Conservation (phyloP, 2,113 vertebrate genomes). For the Rana temporaria region DNA sequence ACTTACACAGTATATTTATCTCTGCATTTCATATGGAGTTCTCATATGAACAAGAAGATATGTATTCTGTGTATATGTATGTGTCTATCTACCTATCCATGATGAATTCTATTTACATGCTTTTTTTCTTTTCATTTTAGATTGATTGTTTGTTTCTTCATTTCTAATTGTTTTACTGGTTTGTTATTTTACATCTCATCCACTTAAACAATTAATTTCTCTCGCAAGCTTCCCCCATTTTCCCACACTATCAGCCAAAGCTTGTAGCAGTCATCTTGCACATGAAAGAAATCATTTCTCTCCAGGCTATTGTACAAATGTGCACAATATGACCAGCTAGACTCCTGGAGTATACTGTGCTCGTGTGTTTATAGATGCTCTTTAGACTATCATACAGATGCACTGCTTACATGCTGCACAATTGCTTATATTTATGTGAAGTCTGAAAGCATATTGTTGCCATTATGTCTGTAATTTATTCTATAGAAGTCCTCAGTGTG, state of each 20-base stretch:
- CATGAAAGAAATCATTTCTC: constrained; percentile 51
- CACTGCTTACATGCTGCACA: constrained; percentile 13
- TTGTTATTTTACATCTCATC: constrained; percentile 34
- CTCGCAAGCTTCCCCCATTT: constrained; percentile 23
- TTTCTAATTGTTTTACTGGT: constrained; percentile 20
- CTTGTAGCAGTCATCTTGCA: constrained; percentile 51
- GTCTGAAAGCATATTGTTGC: constrained; percentile 24
- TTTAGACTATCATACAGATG: constrained; percentile 31
- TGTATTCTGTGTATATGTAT: too few species aligned
- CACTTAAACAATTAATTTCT: constrained; percentile 50
- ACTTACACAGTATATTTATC: too few species aligned
- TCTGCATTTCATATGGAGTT: too few species aligned
- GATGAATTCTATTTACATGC: background rate
- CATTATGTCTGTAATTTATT: constrained; percentile 26
- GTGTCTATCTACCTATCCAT: background rate
- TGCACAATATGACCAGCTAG: constrained; percentile 38
- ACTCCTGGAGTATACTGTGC: constrained; percentile 7
- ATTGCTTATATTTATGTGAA: constrained; percentile 28
- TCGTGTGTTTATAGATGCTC: constrained; percentile 41
- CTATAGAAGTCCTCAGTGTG: constrained; percentile 6
- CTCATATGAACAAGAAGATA: too few species aligned
- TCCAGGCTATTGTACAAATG: constrained; percentile 53
- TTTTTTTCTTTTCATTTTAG: background rate
- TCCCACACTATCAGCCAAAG: constrained; percentile 42
- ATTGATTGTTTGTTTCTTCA: constrained; percentile 1